Base-by-base conservation (phyloP, 2,797 vertebrate species). In the Gouania willdenowi region DNA sequence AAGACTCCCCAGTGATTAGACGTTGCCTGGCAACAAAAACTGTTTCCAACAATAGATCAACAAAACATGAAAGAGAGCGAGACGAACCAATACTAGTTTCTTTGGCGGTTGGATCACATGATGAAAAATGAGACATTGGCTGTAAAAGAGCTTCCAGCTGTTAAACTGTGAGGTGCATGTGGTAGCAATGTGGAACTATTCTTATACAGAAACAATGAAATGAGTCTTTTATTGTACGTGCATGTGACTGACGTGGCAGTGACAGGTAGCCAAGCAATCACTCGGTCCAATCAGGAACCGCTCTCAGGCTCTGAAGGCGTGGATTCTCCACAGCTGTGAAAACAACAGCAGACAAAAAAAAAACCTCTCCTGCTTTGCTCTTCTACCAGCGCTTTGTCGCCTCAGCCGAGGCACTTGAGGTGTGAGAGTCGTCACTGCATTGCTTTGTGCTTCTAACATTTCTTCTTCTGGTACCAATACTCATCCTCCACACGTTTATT, bases 361-460 rank as follows among this genome's bases (percentile, higher is more conserved):
- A 33, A n/a, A 31, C n/a, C 26, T 23, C 10, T 39, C 35, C 43
- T 27, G 41, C 43, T 49, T 34, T 56, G n/a, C n/a, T n/a, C 27
- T 36, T 38, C 40, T 40, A 30, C 40, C 44, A 26, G 42, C 42
- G 32, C 26, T 63, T n/a, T 41, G 4, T 49, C 32, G 54, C 49
- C 64, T 37, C 48, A 56, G 48, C 54, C 62, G 66, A 83, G 81
- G 85, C 81, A 85, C 77, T 74, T 83, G 26, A 38, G 77, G 71
- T 77, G 64, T 32, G 64, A 74, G 42, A 66, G 16, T 51, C 42
- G 43, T 71, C 53, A 24, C 70, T 59, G 68, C 43, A 6, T 37
- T 48, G 49, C 47, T 55, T n/a, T n/a, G n/a, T 19, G 13, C 13
- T 14, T 19, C 20, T 19, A 12, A 28, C 21, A 34, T 14, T 36